Evolutionary conservation across 2,113 vertebrate genomes (phyloP).

Genomic region (Pica pica): DNA sequence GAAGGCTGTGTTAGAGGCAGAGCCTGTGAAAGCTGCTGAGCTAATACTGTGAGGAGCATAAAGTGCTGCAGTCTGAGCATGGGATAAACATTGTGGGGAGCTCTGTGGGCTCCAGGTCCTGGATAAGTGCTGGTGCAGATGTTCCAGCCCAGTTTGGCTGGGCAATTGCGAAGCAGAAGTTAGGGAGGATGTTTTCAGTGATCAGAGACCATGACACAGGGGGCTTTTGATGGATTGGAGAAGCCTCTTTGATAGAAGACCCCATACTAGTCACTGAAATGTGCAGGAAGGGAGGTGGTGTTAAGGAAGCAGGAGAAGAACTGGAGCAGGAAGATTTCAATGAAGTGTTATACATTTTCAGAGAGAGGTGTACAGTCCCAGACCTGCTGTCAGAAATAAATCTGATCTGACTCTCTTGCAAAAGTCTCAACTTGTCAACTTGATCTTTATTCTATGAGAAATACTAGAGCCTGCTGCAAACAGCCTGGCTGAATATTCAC

Average conservation of each 20-base stretch:
- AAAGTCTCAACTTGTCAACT: background rate
- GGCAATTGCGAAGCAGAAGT: background rate
- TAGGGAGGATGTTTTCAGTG: background rate
- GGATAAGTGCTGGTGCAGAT: background rate
- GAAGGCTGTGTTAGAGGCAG: background rate
- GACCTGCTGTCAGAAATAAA: background rate
- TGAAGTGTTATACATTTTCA: background rate
- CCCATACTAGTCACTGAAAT: background rate
- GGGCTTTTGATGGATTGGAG: background rate
- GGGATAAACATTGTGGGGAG: background rate
- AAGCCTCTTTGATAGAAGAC: background rate
- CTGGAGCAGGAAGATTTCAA: background rate
- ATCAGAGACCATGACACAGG: background rate
- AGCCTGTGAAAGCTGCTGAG: background rate
- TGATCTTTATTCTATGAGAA: slow-evolving; percentile 30
- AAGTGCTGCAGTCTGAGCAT: background rate
- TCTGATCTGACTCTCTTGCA: background rate
- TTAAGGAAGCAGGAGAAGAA: background rate
- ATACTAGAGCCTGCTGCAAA: background rate
- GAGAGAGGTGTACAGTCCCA: background rate
- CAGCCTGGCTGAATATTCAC: background rate
- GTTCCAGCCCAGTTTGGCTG: background rate
- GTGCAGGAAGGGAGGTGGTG: background rate
- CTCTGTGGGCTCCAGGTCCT: background rate
- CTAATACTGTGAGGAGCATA: background rate